Evolutionary conservation across 2,797 vertebrate species (phyloP).

Genomic region (Neosalanx taihuensis): DNA sequence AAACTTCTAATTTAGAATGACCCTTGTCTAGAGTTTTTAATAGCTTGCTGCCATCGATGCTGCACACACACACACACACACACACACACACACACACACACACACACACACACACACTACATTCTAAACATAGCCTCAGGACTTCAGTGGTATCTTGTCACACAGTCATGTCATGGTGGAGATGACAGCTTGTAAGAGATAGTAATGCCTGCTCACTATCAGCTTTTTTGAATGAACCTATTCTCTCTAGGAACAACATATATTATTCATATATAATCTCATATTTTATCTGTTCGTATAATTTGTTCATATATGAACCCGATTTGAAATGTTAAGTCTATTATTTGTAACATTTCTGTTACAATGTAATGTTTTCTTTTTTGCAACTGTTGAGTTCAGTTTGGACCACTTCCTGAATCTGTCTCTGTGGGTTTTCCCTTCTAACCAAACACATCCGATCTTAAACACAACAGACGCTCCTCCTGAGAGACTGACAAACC

Average conservation of each 20-base stretch:
- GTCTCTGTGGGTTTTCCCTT: neutral
- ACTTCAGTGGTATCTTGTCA: slow-evolving; percentile 29
- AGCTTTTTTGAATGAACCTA: too few species aligned
- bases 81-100: slow-evolving; percentile 18
- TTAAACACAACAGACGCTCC: neutral
- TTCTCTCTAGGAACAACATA: too few species aligned
- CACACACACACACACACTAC: slow-evolving; percentile 8
- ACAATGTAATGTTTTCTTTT: neutral
- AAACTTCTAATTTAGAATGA: neutral
- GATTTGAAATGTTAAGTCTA: too few species aligned
- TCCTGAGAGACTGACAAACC: neutral
- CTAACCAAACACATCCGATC: neutral
- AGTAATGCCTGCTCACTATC: too few species aligned
- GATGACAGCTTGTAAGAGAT: neutral
- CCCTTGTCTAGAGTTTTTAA: slow-evolving; percentile 4
- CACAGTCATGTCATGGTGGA: neutral
- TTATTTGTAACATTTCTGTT: neutral
- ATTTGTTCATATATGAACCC: too few species aligned
- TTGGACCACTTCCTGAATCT: neutral
- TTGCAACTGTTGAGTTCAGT: neutral
- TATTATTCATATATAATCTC: too few species aligned
- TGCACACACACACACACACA: slow-evolving; percentile 11
- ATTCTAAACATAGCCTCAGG: slow-evolving; percentile 46
- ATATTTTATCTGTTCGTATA: too few species aligned
- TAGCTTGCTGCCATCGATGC: neutral